Conservation (phyloP, 2,113 vertebrate species). For the Hemicordylus capensis region DNA sequence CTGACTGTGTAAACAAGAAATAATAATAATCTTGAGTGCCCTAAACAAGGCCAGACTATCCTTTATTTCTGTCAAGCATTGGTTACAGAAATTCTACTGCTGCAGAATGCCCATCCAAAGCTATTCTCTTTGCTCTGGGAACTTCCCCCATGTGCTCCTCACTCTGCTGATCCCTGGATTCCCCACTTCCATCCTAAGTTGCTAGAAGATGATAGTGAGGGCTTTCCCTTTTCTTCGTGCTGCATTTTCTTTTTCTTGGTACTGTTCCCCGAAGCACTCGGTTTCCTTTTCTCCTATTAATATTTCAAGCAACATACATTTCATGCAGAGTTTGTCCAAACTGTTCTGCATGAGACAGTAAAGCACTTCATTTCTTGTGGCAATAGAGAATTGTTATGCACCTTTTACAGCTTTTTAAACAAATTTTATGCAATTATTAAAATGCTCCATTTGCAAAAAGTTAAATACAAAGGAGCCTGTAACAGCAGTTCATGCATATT, state of each 20-base stretch:
- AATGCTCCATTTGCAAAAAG: constrained; percentile 5
- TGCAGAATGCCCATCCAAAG: neutral
- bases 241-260: neutral
- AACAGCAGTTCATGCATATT: neutral
- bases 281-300: neutral
- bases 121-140: neutral
- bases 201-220: neutral
- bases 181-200: neutral
- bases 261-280: neutral
- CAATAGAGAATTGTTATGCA: neutral
- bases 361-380: neutral
- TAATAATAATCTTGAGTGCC: too few species aligned
- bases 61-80: too few species aligned
- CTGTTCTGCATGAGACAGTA: neutral
- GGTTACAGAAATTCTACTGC: neutral
- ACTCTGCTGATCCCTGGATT: neutral
- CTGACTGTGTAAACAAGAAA: too few species aligned
- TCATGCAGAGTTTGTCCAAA: neutral
- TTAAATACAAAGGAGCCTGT: neutral
- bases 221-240: neutral
- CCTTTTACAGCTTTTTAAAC: neutral
- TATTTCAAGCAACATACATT: neutral
- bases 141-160: neutral
- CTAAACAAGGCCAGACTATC: neutral
- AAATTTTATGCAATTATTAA: constrained; percentile 1